Evolutionary conservation across 92 coral and sea anemone genomes (phyloP), one percentile per base, ranked within the genome.

Genomic region (Epizoanthus stellaris): DNA sequence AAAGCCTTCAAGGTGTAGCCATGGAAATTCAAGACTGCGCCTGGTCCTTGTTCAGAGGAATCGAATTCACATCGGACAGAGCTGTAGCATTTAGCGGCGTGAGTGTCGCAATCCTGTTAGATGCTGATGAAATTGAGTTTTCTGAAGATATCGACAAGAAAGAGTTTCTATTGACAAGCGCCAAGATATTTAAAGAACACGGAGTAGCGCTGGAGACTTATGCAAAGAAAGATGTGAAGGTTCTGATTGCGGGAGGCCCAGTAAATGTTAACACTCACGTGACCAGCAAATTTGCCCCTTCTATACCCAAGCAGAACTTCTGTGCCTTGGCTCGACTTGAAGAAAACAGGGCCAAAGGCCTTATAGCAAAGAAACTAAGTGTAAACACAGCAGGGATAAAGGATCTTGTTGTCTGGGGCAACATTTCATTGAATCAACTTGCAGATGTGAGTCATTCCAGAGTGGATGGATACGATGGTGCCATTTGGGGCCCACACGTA

Each of bases 401-500:
- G 79, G 95, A 96, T 80, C 93, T 94, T 0, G 89, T 96, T 42
- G 89, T 96, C 73, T 96, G 99, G 99, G 99, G 99, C 39, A 90
- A 89, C 64, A 90, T 93, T 38, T 98, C 97, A 17, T 70, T 82
- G 21, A 75, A 80, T 19, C 92, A 92, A 3, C 60, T 73, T 16
- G 83, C 95, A 52, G 99, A 96, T 70, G 87, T 96, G 17, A 90
- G 87, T 38, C 84, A 62, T 85, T 93, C 99, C 30, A 95, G 93
- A 80, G 98, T 95, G 4, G 90, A 93, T 79, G 99, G 99, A 2
- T 96, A 89, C 80, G 98, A 96, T 87, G 99, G 99, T 4, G 99
- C 99, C 19, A 96, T 96, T 34, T 96, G 99, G 98, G 98, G 98
- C 19, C 98, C 99, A 67, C 99, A 96, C 80, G 80, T 96, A 17